These are phyloP conservation scores for Clitarchus hookeri DNA, from an alignment of 2,888 invertebrate species.

Conservation along the genomic window DNA sequence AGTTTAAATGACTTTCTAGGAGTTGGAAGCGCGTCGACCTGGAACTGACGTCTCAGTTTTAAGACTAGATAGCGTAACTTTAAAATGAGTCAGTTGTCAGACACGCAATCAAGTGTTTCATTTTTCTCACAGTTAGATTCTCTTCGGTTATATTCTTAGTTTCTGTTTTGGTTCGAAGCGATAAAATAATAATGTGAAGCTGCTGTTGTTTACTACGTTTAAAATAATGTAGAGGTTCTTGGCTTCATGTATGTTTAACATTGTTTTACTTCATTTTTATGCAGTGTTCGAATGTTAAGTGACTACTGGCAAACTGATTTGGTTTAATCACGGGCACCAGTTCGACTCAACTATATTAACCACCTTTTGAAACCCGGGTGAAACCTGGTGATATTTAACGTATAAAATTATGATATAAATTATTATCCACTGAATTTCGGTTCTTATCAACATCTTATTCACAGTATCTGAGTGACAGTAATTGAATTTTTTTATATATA, in stretches of 20 bases:
- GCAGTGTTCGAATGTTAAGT: background rate
- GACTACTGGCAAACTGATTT: background rate
- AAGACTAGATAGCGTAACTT: background rate
- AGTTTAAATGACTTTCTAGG: constrained; percentile 1
- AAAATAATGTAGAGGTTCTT: background rate
- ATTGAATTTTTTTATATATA: too few relatives aligned
- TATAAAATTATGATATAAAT: too few relatives aligned
- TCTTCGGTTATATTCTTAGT: background rate
- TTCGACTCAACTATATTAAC: too few relatives aligned
- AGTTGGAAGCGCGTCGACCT: background rate
- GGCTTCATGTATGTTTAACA: background rate
- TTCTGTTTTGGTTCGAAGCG: background rate
- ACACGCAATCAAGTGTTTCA: background rate
- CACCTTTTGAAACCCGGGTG: too few relatives aligned
- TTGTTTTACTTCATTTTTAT: background rate
- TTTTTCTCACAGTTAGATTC: background rate
- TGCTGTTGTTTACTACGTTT: too few relatives aligned
- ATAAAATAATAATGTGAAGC: too few relatives aligned
- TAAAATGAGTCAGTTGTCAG: background rate
- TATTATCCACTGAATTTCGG: too few relatives aligned
- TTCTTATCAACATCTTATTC: too few relatives aligned
- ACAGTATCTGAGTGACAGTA: too few relatives aligned
- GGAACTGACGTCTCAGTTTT: background rate
- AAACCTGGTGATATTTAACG: too few relatives aligned
- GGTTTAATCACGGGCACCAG: too few relatives aligned